A percentile compares a stretch with the other conserved stretches of the same genome.
Conservation (phyloP, 2,113 vertebrate species). For the Gopherus evgoodei region DNA sequence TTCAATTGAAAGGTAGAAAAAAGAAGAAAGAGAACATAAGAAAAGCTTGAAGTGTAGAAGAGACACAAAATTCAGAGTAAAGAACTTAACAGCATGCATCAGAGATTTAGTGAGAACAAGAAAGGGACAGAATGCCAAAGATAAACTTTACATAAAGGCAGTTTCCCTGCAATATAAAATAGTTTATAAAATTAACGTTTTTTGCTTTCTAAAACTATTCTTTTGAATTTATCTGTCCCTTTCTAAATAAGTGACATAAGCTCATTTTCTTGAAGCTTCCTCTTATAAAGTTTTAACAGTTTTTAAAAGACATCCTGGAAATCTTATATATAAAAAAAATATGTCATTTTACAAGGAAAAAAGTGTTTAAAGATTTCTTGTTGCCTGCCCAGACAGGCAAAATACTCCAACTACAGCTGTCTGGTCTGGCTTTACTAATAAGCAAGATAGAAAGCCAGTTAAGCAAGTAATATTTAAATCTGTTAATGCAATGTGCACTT, state of each 20-base stretch:
- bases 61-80: slow-evolving; percentile 71
- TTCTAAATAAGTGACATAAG: neutral
- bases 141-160: slow-evolving; percentile 36
- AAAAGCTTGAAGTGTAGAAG: slow-evolving; percentile 73
- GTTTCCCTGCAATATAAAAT: neutral
- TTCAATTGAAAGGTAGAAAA: slow-evolving; percentile 83
- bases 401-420: slow-evolving; percentile 25
- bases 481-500: slow-evolving; percentile 82
- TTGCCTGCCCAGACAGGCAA: slow-evolving; percentile 47
- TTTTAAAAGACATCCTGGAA: slow-evolving; percentile 22
- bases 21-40: slow-evolving; percentile 82
- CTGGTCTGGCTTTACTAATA: slow-evolving; percentile 50
- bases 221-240: slow-evolving; percentile 1
- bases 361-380: neutral
- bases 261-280: neutral
- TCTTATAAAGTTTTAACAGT: neutral
- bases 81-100: slow-evolving; percentile 78
- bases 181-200: neutral
- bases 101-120: slow-evolving; percentile 74
- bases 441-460: slow-evolving; percentile 61
- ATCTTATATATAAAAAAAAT: slow-evolving; percentile 26
- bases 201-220: neutral
- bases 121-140: slow-evolving; percentile 65
- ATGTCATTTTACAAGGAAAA: slow-evolving; percentile 19
- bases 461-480: slow-evolving; percentile 82